These are phyloP conservation scores for Helarctos malayanus DNA, from an alignment of 2,797 vertebrate species.

Conservation along the genomic window DNA sequence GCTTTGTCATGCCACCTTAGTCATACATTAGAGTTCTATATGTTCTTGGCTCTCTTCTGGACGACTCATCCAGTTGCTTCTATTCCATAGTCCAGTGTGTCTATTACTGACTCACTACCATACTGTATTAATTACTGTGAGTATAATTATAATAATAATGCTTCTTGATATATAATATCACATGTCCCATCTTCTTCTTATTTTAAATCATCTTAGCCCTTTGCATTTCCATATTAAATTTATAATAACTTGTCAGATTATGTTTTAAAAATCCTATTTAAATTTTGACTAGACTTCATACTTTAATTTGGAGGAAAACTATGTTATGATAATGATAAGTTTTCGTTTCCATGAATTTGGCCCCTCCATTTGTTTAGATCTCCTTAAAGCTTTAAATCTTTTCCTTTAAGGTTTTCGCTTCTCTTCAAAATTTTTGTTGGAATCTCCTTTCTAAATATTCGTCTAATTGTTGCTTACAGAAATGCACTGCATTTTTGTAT, in stretches of 20 bases:
- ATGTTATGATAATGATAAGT: not conserved
- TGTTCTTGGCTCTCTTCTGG: not conserved
- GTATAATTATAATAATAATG: not conserved
- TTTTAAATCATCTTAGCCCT: not conserved
- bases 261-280: conserved; percentile 37
- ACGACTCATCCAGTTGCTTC: not conserved
- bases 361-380: conserved; percentile 1
- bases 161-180: not conserved
- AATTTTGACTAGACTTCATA: conserved; percentile 25
- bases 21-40: not conserved
- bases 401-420: not conserved
- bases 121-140: not conserved
- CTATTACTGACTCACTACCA: not conserved
- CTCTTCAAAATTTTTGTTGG: not conserved
- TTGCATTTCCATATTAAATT: conserved; percentile 20
- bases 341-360: not conserved
- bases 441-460: conserved; percentile 6
- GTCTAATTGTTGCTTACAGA: not conserved
- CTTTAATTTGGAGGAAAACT: conserved; percentile 36
- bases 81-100: not conserved
- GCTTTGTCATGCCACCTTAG: not conserved
- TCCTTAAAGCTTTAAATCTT: not conserved
- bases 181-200: not conserved
- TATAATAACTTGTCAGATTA: not conserved
- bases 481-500: not conserved